phyloP scores from a whole-genome alignment of 2,113 vertebrate species.

The Bos indicus region DNA sequence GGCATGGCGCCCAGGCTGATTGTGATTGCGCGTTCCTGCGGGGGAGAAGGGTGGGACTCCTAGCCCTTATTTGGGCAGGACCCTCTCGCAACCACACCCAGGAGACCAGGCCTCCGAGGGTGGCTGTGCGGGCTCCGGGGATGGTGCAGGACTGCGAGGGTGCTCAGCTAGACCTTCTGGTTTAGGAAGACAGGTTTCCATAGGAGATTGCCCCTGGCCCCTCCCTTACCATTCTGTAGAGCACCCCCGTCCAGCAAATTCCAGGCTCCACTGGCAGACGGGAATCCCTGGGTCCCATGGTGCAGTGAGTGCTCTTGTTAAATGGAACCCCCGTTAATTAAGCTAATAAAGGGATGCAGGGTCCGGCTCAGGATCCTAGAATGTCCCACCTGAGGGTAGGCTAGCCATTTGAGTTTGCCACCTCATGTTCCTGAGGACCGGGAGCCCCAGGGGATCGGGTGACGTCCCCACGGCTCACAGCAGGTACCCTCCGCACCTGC shows the following conservation, averaged over 20 bases:
- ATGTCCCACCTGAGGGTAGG: not conserved
- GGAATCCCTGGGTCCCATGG: not conserved
- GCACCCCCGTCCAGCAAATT: not conserved
- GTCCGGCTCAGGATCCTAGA: not conserved
- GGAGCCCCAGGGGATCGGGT: not conserved
- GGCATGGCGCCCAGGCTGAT: conserved; percentile 25
- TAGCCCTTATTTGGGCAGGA: not conserved
- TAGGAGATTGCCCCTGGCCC: not conserved
- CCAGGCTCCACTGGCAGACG: not conserved
- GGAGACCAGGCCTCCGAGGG: not conserved
- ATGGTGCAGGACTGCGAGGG: fast-evolving
- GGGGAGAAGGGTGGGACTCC: not conserved
- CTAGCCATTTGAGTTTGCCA: not conserved
- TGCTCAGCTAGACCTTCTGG: not conserved
- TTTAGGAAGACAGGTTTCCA: not conserved
- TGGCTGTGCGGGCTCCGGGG: not conserved
- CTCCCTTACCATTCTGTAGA: not conserved
- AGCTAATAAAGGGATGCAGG: not conserved
- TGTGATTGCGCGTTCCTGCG: not conserved
- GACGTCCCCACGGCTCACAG: not conserved
- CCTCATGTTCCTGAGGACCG: not conserved
- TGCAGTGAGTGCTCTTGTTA: not conserved
- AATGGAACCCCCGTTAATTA: not conserved
- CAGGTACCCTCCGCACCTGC: not conserved
- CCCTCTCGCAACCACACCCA: conserved; percentile 21